Evolutionary conservation across 2,797 vertebrate genomes (phyloP).

Genomic region (Ptychobarbus kaznakovi): DNA sequence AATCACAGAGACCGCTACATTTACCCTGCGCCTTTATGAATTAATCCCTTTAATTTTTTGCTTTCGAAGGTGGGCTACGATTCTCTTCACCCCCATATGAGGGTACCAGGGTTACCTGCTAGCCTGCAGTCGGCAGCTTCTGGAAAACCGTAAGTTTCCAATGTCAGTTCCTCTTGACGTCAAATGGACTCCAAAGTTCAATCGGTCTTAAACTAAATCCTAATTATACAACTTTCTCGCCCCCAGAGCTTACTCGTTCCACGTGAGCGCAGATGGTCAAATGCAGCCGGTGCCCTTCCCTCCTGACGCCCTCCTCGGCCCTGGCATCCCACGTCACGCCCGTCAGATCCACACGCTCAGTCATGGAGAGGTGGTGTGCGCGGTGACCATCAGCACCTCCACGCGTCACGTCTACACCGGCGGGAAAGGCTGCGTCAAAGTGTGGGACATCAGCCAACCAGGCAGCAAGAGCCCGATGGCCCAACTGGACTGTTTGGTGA

Average conservation of each 20-base stretch:
- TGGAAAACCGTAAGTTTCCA: constrained; percentile 89
- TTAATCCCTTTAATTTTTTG: constrained; percentile 1
- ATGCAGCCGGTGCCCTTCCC: constrained; percentile 87
- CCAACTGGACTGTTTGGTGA: constrained; percentile 95
- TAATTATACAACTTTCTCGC: background rate
- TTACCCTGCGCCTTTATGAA: background rate
- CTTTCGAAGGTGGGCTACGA: constrained; percentile 89
- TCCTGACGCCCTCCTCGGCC: constrained; percentile 83
- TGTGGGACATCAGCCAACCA: constrained; percentile 98
- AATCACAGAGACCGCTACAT: background rate
- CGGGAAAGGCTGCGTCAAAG: constrained; percentile 96
- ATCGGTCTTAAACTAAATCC: background rate
- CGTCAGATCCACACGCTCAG: constrained; percentile 86
- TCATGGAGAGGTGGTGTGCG: constrained; percentile 87
- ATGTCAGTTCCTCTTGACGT: background rate
- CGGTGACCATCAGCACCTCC: constrained; percentile 96
- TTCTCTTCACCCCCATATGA: constrained; percentile 89
- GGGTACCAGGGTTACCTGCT: constrained; percentile 88
- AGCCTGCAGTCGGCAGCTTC: constrained; percentile 92
- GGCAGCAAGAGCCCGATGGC: constrained; percentile 97
- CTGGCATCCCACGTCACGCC: constrained; percentile 83
- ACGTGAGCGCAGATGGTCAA: constrained; percentile 84
- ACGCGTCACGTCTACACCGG: constrained; percentile 95
- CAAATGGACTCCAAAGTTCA: background rate
- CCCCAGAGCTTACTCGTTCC: constrained; percentile 83